Percentiles rank a stretch among this genome's conserved stretches.
Conservation (phyloP, 2,888 invertebrate species). For the Clitarchus hookeri region DNA sequence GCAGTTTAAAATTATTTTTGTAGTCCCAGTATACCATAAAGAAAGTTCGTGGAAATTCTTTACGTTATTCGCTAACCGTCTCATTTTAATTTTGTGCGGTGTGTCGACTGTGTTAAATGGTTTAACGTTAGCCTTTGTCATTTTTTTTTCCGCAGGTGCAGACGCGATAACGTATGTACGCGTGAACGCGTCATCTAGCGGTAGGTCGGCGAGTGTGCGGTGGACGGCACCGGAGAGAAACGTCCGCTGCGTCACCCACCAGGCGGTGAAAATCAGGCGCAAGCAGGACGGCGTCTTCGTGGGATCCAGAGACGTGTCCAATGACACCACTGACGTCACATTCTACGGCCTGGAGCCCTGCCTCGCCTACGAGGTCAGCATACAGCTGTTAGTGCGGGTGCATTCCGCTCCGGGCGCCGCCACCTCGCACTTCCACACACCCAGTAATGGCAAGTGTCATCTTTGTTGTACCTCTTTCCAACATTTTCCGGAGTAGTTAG, state of each 20-base stretch:
- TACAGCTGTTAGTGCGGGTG: not conserved
- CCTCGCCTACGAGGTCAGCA: not conserved
- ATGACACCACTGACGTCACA: not conserved
- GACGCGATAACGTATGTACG: not conserved
- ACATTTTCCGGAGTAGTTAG: too few relatives aligned
- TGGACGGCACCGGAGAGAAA: not conserved
- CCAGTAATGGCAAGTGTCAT: not conserved
- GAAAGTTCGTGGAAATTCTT: too few relatives aligned
- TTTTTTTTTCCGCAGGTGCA: not conserved
- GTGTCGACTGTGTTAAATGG: too few relatives aligned
- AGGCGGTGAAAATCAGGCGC: not conserved
- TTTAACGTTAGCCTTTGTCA: too few relatives aligned
- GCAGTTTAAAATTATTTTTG: too few relatives aligned
- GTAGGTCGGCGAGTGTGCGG: not conserved
- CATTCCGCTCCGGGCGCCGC: not conserved
- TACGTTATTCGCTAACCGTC: too few relatives aligned
- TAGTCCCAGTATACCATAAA: too few relatives aligned
- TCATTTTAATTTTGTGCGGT: too few relatives aligned
- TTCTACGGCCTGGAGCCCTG: not conserved
- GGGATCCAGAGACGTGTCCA: not conserved
- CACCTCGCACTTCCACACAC: not conserved
- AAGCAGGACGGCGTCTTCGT: not conserved
- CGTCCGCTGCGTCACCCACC: not conserved
- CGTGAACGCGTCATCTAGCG: not conserved
- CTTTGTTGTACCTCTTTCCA: too few relatives aligned